Evolutionary conservation across 2,888 invertebrate genomes (phyloP).

Genomic region (Phymatocera aterrima): DNA sequence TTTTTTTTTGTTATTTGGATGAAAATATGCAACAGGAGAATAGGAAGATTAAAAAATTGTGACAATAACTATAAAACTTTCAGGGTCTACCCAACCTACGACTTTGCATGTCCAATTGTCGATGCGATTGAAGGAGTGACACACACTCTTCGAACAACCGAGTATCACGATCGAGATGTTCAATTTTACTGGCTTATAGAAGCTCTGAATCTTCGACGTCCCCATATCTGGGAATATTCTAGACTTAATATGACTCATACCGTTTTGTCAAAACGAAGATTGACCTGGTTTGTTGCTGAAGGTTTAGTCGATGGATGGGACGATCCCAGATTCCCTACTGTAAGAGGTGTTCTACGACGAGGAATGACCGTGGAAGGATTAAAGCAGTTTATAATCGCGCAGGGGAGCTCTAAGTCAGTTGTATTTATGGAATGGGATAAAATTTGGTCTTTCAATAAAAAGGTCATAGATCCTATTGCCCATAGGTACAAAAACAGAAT

Average conservation of each 20-base stretch:
- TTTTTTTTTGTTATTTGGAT: too few relatives aligned
- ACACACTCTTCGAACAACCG: slow-evolving; percentile 97
- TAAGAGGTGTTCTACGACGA: slow-evolving; percentile 94
- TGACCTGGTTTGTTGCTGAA: slow-evolving; percentile 98
- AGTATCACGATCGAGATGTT: slow-evolving; percentile 98
- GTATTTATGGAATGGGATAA: slow-evolving; percentile 99
- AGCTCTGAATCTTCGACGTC: slow-evolving; percentile 89
- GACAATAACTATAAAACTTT: slow-evolving; percentile 55
- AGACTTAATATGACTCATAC: slow-evolving; percentile 99
- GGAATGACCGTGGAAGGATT: slow-evolving; percentile 99
- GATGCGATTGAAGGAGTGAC: slow-evolving; percentile 98
- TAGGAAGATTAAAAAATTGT: slow-evolving; percentile 42
- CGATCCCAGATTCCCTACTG: slow-evolving; percentile 99
- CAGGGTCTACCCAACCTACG: slow-evolving; percentile 99
- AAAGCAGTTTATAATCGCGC: slow-evolving; percentile 97
- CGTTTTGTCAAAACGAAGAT: slow-evolving; percentile 96
- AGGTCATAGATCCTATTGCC: slow-evolving; percentile 97
- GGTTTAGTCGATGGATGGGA: slow-evolving; percentile 99
- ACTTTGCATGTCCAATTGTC: slow-evolving; percentile 99
- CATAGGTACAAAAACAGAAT: slow-evolving; percentile 79
- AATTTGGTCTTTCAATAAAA: slow-evolving; percentile 99
- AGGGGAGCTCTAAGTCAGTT: slow-evolving; percentile 97
- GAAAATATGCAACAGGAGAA: too few relatives aligned
- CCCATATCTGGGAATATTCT: slow-evolving; percentile 95
- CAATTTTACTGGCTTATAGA: slow-evolving; percentile 99